Evolutionary conservation across 1,140 invertebrate genomes (phyloP), one percentile per base, ranked within the genome.

Genomic region (Lepidotrigona ventralis): DNA sequence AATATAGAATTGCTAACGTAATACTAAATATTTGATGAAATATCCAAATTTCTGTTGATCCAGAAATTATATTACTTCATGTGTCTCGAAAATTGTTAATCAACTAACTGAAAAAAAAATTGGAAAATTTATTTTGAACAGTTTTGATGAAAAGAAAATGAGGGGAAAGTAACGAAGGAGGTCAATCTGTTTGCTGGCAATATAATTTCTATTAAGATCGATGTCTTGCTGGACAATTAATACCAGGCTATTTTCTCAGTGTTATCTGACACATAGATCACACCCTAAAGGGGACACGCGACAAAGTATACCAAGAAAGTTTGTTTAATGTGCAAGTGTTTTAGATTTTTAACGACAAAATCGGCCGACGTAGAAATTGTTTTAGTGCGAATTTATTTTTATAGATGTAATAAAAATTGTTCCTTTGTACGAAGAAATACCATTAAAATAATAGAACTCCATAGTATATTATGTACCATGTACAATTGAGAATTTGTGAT

Each of bases 191-290:
- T 39, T 21, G 56, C 60, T 15, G 23, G 23, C 21, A 64, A 66
- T 69, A 33, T 78, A 78, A 68, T 78, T 78, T 66, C 76, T 68
- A 78, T 78, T 78, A 78, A 68, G 63, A 68, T 68, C 76, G 63
- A 54, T 78, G 64, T 68, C 63, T 78, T 26, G 29, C 11, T n/a
- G 26, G 51, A 26, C 51, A 66, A 78, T 78, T 78, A 78, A 68
- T 78, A 78, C 64, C 21, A 15, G 58, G 76, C 63, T 54, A 54
- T 68, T 68, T 68, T 68, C 63, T 21, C n/a, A 26, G 11, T 14
- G 8, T 19, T 78, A 78, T 78, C 76, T 39, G 51, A 69, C 51
- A 51, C 64, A 54, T 68, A 78, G 54, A 68, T 68, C 76, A 69
- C 14, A 8, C 15, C 12, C 12, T 54, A 68, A 54, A 21, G 39